Evolutionary conservation across 2,113 vertebrate species (phyloP), one percentile per base, ranked within the genome.

Genomic region (Heliornis fulica): DNA sequence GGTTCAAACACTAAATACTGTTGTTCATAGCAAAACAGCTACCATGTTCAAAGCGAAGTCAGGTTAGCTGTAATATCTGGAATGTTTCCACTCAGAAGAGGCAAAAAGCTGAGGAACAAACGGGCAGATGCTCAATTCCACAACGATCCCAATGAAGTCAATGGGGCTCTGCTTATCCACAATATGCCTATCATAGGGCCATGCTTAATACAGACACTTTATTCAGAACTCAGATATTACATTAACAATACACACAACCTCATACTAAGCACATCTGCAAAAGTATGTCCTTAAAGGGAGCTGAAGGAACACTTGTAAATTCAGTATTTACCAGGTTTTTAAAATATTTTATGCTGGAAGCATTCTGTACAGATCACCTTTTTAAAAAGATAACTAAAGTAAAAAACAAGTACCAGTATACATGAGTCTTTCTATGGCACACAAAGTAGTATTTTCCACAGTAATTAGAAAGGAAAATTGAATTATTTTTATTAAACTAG

Each of bases 101-200:
- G 22, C 19, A 83, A 57, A 28, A 95, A 13, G 21, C 48, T 31
- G 57, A 87, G 59, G 70, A n/a, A 7, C 34, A 91, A n/a, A 72
- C 9, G 13, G 31, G 32, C 26, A 60, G 40, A 65, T 56, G 41
- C 45, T 87, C 13, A 64, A 9, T 57, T 79, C 81, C 87, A 96
- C 91, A 96, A 84, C 3, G 91, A 89, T 94, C 82, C 59, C 93
- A 96, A 6, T 77, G 93, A 97, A 95, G 96, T 96, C 95, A 96
- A 92, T 94, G 92, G 51, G 79, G 84, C 80, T 78, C 68, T 69
- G 28, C 5, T 32, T 85, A 46, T 26, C 41, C 38, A 1, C 0
- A 0, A 64, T 23, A 36, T 1, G 10, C 26, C 16, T 54, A 26
- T 48, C 3, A 7, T 1, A 71, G 29, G 14, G 54, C 10, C 3